Conservation (phyloP, 2,888 invertebrate species). For the Melinaea menophilus region DNA sequence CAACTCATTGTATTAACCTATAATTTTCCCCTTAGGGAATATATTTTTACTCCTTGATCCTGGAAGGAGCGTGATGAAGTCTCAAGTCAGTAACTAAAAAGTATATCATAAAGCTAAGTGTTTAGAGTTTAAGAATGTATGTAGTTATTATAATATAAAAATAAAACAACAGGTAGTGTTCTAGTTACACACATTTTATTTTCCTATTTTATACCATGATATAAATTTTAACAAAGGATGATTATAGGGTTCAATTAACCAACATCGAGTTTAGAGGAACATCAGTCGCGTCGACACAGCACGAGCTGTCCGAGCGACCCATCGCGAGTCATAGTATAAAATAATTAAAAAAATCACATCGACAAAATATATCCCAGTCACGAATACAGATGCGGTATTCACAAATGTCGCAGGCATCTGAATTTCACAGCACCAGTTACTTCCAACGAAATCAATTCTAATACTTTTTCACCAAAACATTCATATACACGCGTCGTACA, state of each 20-base stretch:
- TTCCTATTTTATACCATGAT: slow-evolving; percentile 71
- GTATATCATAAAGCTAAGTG: too few species aligned
- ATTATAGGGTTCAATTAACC: slow-evolving; percentile 58
- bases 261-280: slow-evolving; percentile 66
- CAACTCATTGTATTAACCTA: too few species aligned
- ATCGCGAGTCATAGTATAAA: slow-evolving; percentile 57
- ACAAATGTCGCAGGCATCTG: slow-evolving; percentile 69
- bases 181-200: slow-evolving; percentile 77
- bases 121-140: too few species aligned
- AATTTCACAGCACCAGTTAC: slow-evolving; percentile 73
- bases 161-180: slow-evolving; percentile 63
- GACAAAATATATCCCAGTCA: slow-evolving; percentile 52
- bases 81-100: too few species aligned
- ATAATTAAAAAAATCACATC: slow-evolving; percentile 54
- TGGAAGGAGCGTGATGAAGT: too few species aligned
- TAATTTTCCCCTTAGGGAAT: too few species aligned
- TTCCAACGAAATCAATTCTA: slow-evolving; percentile 40
- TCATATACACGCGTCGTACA: slow-evolving; percentile 72
- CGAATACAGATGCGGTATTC: slow-evolving; percentile 56
- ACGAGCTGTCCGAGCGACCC: slow-evolving; percentile 64
- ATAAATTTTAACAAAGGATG: slow-evolving; percentile 74
- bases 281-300: slow-evolving; percentile 66
- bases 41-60: too few species aligned
- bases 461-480: slow-evolving; percentile 44
- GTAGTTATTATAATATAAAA: slow-evolving; percentile 25